A percentile compares a stretch with the other conserved stretches of the same genome.
phyloP scores from a whole-genome alignment of 2,113 vertebrate species.

The Mormoops blainvillei region DNA sequence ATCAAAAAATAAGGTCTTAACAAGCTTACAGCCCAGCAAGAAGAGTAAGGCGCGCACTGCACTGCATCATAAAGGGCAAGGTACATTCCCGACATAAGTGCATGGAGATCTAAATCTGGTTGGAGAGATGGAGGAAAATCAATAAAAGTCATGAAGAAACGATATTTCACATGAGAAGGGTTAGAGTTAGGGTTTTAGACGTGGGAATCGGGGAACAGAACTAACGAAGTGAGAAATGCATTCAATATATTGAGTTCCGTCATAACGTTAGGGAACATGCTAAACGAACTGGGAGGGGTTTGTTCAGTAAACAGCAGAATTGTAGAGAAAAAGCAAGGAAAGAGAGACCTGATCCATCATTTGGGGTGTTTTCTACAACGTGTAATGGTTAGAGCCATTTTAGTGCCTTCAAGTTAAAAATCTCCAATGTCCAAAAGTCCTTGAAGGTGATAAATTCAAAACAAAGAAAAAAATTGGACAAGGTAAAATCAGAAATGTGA shows the following conservation, averaged over 20 bases:
- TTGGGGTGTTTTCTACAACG: neutral
- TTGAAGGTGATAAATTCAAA: neutral
- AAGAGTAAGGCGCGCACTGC: neutral
- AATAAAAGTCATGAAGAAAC: neutral
- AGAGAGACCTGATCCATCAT: neutral
- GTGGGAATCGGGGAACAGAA: neutral
- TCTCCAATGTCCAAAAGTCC: neutral
- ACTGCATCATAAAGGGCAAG: neutral
- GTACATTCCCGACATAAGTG: neutral
- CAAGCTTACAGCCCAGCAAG: neutral
- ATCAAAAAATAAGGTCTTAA: neutral
- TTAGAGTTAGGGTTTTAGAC: neutral
- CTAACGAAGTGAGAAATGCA: neutral
- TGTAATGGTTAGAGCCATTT: neutral
- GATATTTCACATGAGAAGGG: neutral
- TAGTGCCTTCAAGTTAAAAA: neutral
- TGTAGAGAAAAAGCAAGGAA: neutral
- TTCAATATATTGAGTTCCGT: neutral
- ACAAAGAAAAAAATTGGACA: neutral
- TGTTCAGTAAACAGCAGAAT: neutral
- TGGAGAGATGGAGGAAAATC: neutral
- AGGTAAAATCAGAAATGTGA: neutral
- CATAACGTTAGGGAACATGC: too few species aligned
- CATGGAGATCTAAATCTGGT: neutral
- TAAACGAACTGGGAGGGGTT: neutral